A percentile compares a stretch with the other conserved stretches of the same genome.
Conservation (phyloP, 2,888 invertebrate genomes). For the Melolontha melolontha region DNA sequence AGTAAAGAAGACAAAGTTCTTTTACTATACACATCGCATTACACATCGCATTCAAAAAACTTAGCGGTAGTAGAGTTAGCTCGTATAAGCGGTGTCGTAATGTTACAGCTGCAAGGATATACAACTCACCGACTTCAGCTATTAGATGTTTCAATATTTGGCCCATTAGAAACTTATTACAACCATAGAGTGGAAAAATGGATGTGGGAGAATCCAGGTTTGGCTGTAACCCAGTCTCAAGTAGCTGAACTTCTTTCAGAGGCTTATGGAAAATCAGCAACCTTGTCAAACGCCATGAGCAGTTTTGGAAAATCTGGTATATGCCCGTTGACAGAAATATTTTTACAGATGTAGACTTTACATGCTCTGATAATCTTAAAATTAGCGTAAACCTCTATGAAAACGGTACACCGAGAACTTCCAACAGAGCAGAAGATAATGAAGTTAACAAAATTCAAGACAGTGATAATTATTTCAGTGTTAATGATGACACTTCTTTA, state of each 20-base stretch:
- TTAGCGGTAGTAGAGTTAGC: slow-evolving; percentile 12
- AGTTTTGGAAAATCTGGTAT: slow-evolving; percentile 46
- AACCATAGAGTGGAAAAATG: background rate
- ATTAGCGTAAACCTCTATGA: too few species aligned
- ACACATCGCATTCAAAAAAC: slow-evolving; percentile 10
- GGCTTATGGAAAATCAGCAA: slow-evolving; percentile 48
- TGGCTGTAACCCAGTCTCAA: slow-evolving; percentile 41
- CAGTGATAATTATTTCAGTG: too few species aligned
- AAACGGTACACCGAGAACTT: too few species aligned
- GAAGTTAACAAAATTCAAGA: too few species aligned
- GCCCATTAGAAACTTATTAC: slow-evolving; percentile 11
- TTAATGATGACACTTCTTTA: too few species aligned
- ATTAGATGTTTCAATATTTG: slow-evolving; percentile 7
- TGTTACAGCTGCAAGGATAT: slow-evolving; percentile 16
- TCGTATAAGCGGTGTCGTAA: slow-evolving; percentile 1
- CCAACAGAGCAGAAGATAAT: too few species aligned
- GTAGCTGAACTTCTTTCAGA: slow-evolving; percentile 45
- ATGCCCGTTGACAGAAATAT: too few species aligned
- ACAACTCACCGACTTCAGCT: slow-evolving; percentile 22
- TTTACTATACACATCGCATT: slow-evolving; percentile 1
- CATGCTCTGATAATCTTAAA: too few species aligned
- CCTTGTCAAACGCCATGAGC: slow-evolving; percentile 43
- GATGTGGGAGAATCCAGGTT: slow-evolving; percentile 8
- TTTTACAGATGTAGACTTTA: too few species aligned
- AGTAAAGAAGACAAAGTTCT: slow-evolving; percentile 3